Evolutionary conservation across 2,888 invertebrate genomes (phyloP), one percentile per base, ranked within the genome.

Genomic region (Phalera bucephala): DNA sequence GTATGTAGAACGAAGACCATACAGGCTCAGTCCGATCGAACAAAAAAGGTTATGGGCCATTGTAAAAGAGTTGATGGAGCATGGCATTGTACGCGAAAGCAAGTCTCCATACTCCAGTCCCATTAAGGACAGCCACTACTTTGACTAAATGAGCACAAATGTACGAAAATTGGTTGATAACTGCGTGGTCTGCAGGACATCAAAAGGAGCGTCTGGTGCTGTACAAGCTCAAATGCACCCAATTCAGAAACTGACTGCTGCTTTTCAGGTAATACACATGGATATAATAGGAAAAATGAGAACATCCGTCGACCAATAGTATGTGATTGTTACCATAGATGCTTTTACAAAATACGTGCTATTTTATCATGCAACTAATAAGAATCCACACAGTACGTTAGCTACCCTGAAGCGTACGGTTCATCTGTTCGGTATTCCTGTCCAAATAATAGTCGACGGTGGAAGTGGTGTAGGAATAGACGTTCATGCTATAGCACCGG

Each of bases 281-380:
- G 23, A 58, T 44, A 47, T 57, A 0, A 58, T 52, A 0, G 58
- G 55, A 0, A 60, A 54, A 12, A 9, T 60, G 4, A 51, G 37
- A 1, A 40, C 45, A 0, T 1, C 7, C 8, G 42, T 32, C 0
- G 33, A 37, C 0, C 15, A 41, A 6, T 33, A 46, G 29, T 54
- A 57, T 11, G 48, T 52, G 0, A 40, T 57, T 4, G 47, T 56
- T 7, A 46, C 34, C 1, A 39, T 45, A 2, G 41, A 58, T 8
- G 45, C 49, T 0, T 50, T 25, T 22, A 43, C 44, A n/a, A n/a
- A 56, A 20, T 52, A 46, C 17, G 11, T 49, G 1, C 17, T 53
- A 2, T 17, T 53, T 1, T 10, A 11, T 10, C 34, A 53, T 26
- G 13, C 53, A 7, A 31, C 6, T 7, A 22, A 40, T n/a, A n/a